phyloP scores from a whole-genome alignment of 2,888 invertebrate genomes.

The Callimorpha dominula region DNA sequence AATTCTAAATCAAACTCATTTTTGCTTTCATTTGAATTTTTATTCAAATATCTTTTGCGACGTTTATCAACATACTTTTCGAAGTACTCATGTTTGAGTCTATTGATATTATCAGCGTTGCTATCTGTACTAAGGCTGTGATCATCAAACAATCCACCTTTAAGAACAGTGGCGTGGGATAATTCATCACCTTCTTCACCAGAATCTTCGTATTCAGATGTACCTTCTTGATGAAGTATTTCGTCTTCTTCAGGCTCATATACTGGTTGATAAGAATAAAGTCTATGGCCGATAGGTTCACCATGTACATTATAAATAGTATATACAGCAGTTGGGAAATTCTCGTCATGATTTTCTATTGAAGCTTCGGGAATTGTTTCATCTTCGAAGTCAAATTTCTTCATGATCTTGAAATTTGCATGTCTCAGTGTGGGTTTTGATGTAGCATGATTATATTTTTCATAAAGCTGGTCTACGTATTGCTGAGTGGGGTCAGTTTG shows the following conservation, averaged over 20 bases:
- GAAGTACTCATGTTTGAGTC: slow-evolving; percentile 80
- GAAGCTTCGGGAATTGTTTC: slow-evolving; percentile 63
- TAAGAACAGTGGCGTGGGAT: slow-evolving; percentile 75
- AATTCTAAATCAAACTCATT: slow-evolving; percentile 65
- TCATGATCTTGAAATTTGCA: slow-evolving; percentile 82
- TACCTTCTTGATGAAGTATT: slow-evolving; percentile 67
- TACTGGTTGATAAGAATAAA: slow-evolving; percentile 82
- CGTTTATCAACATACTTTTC: slow-evolving; percentile 80
- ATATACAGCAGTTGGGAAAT: slow-evolving; percentile 79
- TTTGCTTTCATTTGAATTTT: slow-evolving; percentile 62
- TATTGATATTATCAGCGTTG: slow-evolving; percentile 71
- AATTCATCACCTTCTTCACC: slow-evolving; percentile 67
- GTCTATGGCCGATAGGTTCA: slow-evolving; percentile 80
- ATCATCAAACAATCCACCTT: slow-evolving; percentile 78
- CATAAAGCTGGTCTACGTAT: slow-evolving; percentile 71
- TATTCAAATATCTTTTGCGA: slow-evolving; percentile 74
- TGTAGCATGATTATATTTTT: slow-evolving; percentile 79
- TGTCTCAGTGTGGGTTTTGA: slow-evolving; percentile 80
- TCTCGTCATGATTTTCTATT: slow-evolving; percentile 62
- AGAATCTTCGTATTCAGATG: slow-evolving; percentile 70
- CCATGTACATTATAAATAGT: slow-evolving; percentile 83
- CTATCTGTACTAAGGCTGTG: slow-evolving; percentile 52
- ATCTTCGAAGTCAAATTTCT: slow-evolving; percentile 77
- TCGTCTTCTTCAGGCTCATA: slow-evolving; percentile 81
- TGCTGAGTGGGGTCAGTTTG: slow-evolving; percentile 67